Base-by-base conservation (phyloP, 1,140 invertebrate species). In the Drosophila sechellia region DNA sequence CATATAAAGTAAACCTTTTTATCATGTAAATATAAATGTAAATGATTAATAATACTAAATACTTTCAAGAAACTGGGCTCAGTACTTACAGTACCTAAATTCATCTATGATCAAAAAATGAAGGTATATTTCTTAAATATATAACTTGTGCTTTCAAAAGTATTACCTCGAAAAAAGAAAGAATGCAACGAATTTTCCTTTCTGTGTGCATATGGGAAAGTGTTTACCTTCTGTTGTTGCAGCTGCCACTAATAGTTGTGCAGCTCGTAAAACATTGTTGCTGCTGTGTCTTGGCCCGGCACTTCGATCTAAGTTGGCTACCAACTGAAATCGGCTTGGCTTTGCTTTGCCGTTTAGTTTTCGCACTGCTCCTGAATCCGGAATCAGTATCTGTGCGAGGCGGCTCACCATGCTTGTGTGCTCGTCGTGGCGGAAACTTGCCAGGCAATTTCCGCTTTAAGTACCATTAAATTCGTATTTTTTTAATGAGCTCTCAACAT, bases 401-500 rank as follows among this genome's bases (percentile, higher is more conserved):
- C 34, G 65, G 57, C 34, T 55, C 55, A 25, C 65, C 57, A 45
- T 45, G 15, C 46, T 89, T 72, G 72, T 89, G 70, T 80, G 80
- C 85, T 61, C 61, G 56, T 54, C 81, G 69, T 74, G 55, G 78
- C 81, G 83, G 84, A 90, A 90, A 87, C 89, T 90, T 90, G 65
- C 78, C 89, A 90, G 89, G 89, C 89, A 90, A 90, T 90, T 90
- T 90, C 89, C 89, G 89, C 83, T 90, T 90, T 87, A 90, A 90
- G 89, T 90, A 84, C 83, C 89, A 90, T 90, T 90, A 90, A 90
- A 90, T 89, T 90, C 89, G 89, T 79, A 90, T 91, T 84, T 83
- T 89, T 87, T 90, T 90, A 90, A 90, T 90, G 89, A 90, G 89
- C 87, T 90, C 89, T 90, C 87, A 90, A 90, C 89, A 91, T 90